Conservation (phyloP, 37 sponge, comb jelly and placozoan species). For the Geodia barretti region DNA sequence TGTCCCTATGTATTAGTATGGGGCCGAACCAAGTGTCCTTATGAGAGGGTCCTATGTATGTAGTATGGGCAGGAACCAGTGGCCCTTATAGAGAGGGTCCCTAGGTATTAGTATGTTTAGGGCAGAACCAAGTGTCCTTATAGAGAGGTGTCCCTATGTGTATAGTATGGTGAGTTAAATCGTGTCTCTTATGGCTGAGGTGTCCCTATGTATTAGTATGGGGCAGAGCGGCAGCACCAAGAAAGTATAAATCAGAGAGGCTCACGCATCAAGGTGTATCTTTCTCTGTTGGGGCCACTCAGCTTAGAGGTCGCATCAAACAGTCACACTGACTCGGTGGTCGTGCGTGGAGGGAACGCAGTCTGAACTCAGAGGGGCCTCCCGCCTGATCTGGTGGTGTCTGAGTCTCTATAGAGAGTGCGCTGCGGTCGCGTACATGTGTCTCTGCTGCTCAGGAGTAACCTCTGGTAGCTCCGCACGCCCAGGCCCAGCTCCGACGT, state of each 20-base stretch:
- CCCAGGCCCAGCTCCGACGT: neutral
- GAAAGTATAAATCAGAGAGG: no score
- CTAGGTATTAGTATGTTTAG: no score
- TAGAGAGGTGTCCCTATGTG: neutral
- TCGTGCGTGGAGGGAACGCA: neutral
- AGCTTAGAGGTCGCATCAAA: slow-evolving; percentile 48
- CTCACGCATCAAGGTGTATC: slow-evolving; percentile 62
- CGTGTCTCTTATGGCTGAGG: neutral
- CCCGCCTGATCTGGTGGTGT: neutral
- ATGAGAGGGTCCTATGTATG: no score
- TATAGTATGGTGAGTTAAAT: neutral
- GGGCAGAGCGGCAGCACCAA: no score
- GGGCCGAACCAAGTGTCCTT: no score
- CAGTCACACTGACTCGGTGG: slow-evolving; percentile 43
- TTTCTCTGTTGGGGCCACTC: slow-evolving; percentile 55
- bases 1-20: no score
- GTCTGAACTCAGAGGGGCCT: neutral
- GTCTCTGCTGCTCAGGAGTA: neutral
- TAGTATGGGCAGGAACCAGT: no score
- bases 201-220: neutral
- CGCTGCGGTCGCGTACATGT: neutral
- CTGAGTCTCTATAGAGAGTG: slow-evolving; percentile 12
- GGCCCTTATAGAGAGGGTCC: no score
- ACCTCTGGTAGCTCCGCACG: neutral
- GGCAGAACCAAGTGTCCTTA: neutral